Base-by-base conservation (phyloP, 2,113 vertebrate genomes). In the Hypocryptadius cinnamomeus region DNA sequence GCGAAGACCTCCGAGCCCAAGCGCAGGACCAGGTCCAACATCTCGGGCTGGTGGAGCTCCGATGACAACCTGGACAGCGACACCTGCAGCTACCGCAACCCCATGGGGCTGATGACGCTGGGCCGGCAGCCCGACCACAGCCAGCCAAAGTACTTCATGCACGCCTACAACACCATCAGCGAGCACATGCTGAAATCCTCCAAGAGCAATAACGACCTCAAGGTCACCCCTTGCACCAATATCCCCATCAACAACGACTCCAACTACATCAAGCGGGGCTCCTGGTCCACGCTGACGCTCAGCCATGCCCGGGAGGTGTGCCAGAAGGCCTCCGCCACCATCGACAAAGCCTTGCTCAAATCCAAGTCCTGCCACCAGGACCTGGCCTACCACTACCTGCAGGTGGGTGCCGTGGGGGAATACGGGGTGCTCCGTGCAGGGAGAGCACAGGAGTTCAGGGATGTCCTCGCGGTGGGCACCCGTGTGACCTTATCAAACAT, bases 11-110 rank as follows among this genome's bases (percentile, higher is more conserved):
- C 98, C 0, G 99, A 99, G 94, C 98, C 98, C 84, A 99, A 99
- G 81, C 97, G 99, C 56, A 97, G 99, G 44, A 98, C 98, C 57
- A 98, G 99, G 54, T 99, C 99, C 92, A 99, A 99, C 97, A 99
- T 99, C 97, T 99, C 99, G 0, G 99, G 99, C 88, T 99, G 99
- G 97, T 99, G 99, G 99, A 99, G 99, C 94, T 99, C 99, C 0
- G 99, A 99, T 4, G 99, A 99, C 96, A 98, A 98, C 96, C 95
- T 99, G 96, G 98, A 98, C 51, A 96, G 94, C 0, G 99, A 99
- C 22, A 96, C 99, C 88, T 98, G 98, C 97, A 99, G 98, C 95
- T 99, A 99, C 97, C 98, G 98, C 20, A 98, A 98, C 95, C 98
- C 98, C 1, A 98, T 98, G 97, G 98, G 98, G 71, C 98, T 99